Evolutionary conservation across 2,888 invertebrate species (phyloP).

Genomic region (Callosobruchus maculatus): DNA sequence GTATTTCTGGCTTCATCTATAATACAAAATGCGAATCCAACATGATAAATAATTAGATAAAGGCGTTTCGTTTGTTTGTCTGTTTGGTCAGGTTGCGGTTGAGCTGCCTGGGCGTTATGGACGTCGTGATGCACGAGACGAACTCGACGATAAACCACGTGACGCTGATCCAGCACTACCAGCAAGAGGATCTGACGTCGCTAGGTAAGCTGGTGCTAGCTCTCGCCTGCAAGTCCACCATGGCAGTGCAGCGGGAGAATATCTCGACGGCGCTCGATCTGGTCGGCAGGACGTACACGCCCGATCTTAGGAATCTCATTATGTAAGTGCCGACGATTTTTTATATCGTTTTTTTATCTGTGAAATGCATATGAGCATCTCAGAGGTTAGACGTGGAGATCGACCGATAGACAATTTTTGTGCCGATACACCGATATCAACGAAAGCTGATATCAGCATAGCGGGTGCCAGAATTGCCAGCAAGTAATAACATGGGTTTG

Average conservation of each 20-base stretch:
- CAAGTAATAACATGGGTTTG: no score
- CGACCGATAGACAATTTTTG: no score
- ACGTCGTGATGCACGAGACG: conserved; percentile 74
- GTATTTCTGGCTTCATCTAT: no score
- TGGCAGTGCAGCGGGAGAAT: conserved; percentile 84
- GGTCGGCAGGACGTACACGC: conserved; percentile 85
- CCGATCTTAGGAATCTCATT: conserved; percentile 91
- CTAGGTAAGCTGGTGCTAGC: conserved; percentile 89
- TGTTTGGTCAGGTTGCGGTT: conserved; percentile 61
- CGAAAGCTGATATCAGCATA: no score
- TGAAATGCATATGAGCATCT: no score
- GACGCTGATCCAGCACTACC: conserved; percentile 67
- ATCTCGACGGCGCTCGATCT: conserved; percentile 85
- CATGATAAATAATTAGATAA: no score
- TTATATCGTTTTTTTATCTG: no score
- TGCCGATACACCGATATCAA: no score
- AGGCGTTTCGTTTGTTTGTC: no score
- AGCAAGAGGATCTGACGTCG: conserved; percentile 87
- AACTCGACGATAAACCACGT: conserved; percentile 58
- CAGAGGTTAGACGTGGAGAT: no score
- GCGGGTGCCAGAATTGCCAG: no score
- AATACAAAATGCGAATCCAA: no score
- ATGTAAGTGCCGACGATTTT: conserved; percentile 52
- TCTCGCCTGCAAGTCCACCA: conserved; percentile 87
- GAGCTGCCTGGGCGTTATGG: conserved; percentile 77